A percentile compares a stretch with the other conserved stretches of the same genome.
These are phyloP conservation scores for Rhingia campestris DNA, from an alignment of 2,888 invertebrate species.

Conservation along the genomic window DNA sequence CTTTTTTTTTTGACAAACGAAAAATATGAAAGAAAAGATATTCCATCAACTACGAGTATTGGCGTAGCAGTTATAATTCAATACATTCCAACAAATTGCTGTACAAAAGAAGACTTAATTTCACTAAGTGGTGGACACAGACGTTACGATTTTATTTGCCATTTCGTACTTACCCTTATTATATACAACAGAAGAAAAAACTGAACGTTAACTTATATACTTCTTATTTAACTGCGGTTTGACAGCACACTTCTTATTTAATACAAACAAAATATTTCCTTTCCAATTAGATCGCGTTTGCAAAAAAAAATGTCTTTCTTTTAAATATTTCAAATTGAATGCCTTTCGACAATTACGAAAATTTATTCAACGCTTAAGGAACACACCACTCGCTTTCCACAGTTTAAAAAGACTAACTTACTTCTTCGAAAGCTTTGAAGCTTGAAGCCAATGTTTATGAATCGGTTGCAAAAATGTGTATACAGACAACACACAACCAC, in stretches of 20 bases:
- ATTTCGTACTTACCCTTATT: slow-evolving; percentile 15
- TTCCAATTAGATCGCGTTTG: slow-evolving; percentile 21
- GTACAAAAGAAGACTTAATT: slow-evolving; percentile 8
- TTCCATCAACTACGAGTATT: not conserved
- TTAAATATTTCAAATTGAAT: slow-evolving; percentile 18
- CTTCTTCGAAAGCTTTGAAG: slow-evolving; percentile 35
- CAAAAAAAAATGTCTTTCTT: slow-evolving; percentile 5
- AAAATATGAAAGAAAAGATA: not conserved
- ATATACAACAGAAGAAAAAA: slow-evolving; percentile 4
- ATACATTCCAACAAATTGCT: slow-evolving; percentile 2
- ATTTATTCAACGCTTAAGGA: slow-evolving; percentile 32
- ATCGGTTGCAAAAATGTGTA: slow-evolving; percentile 28
- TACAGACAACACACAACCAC: not conserved
- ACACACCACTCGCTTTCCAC: slow-evolving; percentile 51
- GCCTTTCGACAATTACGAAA: slow-evolving; percentile 27
- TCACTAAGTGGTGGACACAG: slow-evolving; percentile 5
- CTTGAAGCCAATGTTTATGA: slow-evolving; percentile 56
- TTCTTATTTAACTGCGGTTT: not conserved
- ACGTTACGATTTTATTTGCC: not conserved
- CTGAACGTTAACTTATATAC: not conserved
- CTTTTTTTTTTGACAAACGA: not conserved
- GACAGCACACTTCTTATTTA: not conserved
- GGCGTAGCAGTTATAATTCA: not conserved
- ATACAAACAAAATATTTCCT: not conserved
- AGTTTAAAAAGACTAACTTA: slow-evolving; percentile 63